These are phyloP conservation scores for Selene dorsalis DNA, from an alignment of 2,797 vertebrate genomes.

Conservation along the genomic window DNA sequence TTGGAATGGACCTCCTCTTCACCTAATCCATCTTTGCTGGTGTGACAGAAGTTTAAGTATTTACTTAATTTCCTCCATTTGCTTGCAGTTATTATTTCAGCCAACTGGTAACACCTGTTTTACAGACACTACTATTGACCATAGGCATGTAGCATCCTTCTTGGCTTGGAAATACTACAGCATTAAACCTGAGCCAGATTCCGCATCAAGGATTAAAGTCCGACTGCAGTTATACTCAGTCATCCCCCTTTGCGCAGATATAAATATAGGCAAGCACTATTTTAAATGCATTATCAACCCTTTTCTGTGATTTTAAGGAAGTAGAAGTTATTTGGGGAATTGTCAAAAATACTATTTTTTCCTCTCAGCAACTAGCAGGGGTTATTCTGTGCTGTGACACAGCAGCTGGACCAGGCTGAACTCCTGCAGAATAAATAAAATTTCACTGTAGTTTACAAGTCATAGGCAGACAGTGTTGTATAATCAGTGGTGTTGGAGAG, in stretches of 20 bases:
- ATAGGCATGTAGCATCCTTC: constrained; percentile 51
- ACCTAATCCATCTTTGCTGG: constrained; percentile 22
- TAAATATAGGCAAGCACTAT: background rate
- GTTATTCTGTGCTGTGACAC: constrained; percentile 39
- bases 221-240: constrained; percentile 19
- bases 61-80: constrained; percentile 42
- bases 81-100: constrained; percentile 37
- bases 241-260: constrained; percentile 3
- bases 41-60: constrained; percentile 25
- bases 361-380: constrained; percentile 2
- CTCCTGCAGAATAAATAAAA: constrained; percentile 39
- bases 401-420: constrained; percentile 37
- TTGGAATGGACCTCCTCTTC: constrained; percentile 21
- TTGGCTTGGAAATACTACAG: constrained; percentile 37
- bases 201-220: constrained; percentile 8
- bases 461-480: constrained; percentile 9
- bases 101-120: constrained; percentile 48
- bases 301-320: constrained; percentile 2
- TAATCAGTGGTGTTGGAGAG: background rate
- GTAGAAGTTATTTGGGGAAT: constrained; percentile 14
- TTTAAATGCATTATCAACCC: constrained; percentile 8
- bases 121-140: constrained; percentile 51
- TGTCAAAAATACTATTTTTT: constrained; percentile 26
- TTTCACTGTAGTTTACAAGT: constrained; percentile 34
- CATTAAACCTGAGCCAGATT: constrained; percentile 35